Percentiles rank a stretch among this genome's conserved stretches.
These are phyloP conservation scores for Catharus ustulatus DNA, from an alignment of 2,797 vertebrate species.

Conservation along the genomic window DNA sequence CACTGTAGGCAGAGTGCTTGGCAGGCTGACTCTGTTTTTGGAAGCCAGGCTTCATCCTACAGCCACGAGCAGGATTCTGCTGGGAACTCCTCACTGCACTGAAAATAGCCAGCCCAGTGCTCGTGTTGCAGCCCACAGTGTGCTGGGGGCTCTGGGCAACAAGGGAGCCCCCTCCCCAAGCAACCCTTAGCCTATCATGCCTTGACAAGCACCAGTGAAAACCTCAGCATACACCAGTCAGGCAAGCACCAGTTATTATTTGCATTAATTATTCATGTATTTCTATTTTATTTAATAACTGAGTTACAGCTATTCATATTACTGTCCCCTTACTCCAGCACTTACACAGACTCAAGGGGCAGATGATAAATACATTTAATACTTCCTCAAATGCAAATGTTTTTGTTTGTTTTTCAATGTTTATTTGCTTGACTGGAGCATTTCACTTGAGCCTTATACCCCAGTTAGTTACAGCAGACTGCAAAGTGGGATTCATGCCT, in stretches of 20 bases:
- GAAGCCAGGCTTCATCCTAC: background rate
- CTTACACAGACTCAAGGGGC: background rate
- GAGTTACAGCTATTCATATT: background rate
- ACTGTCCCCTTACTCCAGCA: background rate
- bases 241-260: background rate
- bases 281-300: background rate
- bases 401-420: slow-evolving; percentile 56
- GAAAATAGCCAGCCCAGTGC: background rate
- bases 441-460: slow-evolving; percentile 33
- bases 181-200: too few species aligned
- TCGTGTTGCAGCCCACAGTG: fast-evolving
- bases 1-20: background rate
- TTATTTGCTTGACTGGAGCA: slow-evolving; percentile 61
- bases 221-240: background rate
- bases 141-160: background rate
- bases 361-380: slow-evolving; percentile 19
- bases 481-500: slow-evolving; percentile 19
- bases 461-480: slow-evolving; percentile 53
- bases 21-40: background rate
- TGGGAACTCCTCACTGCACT: background rate
- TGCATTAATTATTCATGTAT: background rate
- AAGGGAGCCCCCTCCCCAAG: background rate
- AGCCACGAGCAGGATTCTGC: background rate
- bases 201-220: background rate
- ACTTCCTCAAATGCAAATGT: slow-evolving; percentile 39